Conservation (phyloP, 2,797 vertebrate species). For the Acestrorhynchus altus region DNA sequence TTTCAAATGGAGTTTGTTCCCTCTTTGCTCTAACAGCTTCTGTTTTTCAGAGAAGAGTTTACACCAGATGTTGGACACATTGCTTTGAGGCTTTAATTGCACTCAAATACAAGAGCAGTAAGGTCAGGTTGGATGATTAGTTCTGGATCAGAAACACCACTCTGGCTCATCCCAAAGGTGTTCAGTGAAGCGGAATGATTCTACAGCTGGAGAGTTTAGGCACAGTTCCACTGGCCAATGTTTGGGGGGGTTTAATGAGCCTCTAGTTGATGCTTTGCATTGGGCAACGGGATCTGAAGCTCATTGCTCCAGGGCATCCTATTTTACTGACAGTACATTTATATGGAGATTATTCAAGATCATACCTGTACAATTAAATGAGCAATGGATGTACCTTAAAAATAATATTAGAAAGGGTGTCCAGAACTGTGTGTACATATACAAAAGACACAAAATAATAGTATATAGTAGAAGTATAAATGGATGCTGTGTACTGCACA, state of each 20-base stretch:
- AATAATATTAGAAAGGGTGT: too few species aligned
- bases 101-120: not conserved
- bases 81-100: not conserved
- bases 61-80: not conserved
- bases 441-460: too few species aligned
- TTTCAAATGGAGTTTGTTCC: not conserved
- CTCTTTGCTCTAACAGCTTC: not conserved
- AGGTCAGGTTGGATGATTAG: not conserved
- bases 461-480: too few species aligned
- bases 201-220: not conserved
- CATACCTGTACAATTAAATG: too few species aligned
- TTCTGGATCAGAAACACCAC: not conserved
- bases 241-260: not conserved
- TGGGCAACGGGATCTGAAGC: too few species aligned
- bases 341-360: too few species aligned
- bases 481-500: not conserved
- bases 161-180: not conserved
- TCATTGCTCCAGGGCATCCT: too few species aligned
- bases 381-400: too few species aligned
- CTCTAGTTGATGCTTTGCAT: too few species aligned
- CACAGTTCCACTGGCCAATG: not conserved
- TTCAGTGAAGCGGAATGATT: not conserved
- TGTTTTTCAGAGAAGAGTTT: not conserved
- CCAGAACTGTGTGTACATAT: too few species aligned
- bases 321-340: too few species aligned